Base-by-base conservation (phyloP, 2,888 invertebrate genomes). In the Belgica antarctica region DNA sequence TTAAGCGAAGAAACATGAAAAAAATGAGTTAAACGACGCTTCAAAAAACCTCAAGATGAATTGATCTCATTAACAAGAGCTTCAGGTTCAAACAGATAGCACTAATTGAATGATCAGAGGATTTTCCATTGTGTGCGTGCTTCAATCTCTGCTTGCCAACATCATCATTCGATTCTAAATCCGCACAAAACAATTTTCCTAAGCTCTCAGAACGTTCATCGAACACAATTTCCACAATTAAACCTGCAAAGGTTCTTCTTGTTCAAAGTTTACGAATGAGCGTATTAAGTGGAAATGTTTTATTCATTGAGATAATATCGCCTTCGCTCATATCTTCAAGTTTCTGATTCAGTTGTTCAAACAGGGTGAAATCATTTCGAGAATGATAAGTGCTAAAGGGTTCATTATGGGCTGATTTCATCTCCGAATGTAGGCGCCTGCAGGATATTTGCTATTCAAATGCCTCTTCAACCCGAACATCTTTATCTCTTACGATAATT, bases 71-170 rank as follows among this genome's bases (percentile, higher is more conserved):
- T 62, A 62, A 62, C 31, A 62, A 31, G 19, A 15, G 28, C 19
- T 62, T 62, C 31, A 62, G 34, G 62, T 41, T 41, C 41, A 41
- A 41, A 41, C n/a, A 10, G 15, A 41, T 3, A 41, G 41, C 12
- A 62, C 34, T 62, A 27, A 62, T 62, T 62, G 17, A 62, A 62
- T 62, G 62, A 62, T 31, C 36, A 27, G 15, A 62, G 17, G 12
- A 62, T 34, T 62, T 34, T 25, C 31, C 17, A 28, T 27, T 4
- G 7, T 15, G 27, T 62, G 17, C 24, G 24, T 12, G 7, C 8
- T 24, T 19, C 36, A 17, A 15, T 31, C 25, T 57, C 24, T 10
- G 41, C 8, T n/a, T 10, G 12, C 10, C 15, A 41, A 34, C 15
- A n/a, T n/a, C 41, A 10, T 41, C 41, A 41, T 41, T 10, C 41